Percentiles rank a stretch among this genome's conserved stretches.
phyloP scores from a whole-genome alignment of 2,113 vertebrate species.

The Syrrhaptes paradoxus region DNA sequence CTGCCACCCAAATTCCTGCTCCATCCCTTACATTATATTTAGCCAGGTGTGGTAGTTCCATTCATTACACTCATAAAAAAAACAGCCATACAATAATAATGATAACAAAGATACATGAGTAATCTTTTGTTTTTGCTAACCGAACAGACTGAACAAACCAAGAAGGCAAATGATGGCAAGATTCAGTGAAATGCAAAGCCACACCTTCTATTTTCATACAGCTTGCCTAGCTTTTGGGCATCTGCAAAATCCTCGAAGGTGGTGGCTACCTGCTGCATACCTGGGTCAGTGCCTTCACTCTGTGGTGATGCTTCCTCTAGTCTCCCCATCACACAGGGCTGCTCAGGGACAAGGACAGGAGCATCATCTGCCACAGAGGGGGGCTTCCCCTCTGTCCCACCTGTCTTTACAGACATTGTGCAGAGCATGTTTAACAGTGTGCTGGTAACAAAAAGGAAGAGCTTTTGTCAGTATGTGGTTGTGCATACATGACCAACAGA shows the following conservation, averaged over 20 bases:
- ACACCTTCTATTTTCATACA: fast-evolving
- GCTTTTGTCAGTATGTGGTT: not conserved
- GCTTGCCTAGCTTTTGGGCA: not conserved
- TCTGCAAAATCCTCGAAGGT: not conserved
- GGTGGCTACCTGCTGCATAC: not conserved
- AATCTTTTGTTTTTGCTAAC: not conserved
- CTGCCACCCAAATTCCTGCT: not conserved
- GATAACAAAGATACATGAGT: not conserved
- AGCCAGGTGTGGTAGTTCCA: not conserved
- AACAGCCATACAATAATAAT: not conserved
- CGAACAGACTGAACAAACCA: not conserved
- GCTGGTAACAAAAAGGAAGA: not conserved
- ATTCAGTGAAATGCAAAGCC: fast-evolving
- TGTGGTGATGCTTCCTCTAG: not conserved
- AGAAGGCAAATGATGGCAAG: not conserved
- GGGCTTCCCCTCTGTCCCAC: too few relatives aligned
- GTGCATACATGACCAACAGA: not conserved
- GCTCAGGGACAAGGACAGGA: not conserved
- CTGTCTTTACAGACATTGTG: not conserved
- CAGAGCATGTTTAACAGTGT: fast-evolving
- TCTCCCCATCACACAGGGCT: not conserved
- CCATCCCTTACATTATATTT: not conserved
- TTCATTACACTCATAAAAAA: not conserved
- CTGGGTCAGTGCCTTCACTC: too few relatives aligned
- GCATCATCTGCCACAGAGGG: fast-evolving